Conservation (phyloP, 2,113 vertebrate genomes). For the Pseudopodoces humilis region DNA sequence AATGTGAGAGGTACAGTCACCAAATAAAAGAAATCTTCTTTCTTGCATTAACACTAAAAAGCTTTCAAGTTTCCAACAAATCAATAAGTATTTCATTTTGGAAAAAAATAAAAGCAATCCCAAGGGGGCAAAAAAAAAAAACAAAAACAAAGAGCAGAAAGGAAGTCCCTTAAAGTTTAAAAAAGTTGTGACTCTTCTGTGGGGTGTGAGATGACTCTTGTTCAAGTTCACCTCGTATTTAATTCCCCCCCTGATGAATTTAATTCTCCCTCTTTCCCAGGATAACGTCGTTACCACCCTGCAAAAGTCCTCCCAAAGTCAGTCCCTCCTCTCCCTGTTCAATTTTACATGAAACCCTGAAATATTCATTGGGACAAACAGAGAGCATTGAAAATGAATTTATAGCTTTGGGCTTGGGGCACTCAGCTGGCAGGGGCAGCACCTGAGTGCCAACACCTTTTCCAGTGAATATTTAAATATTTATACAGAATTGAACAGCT, state of each 20-base stretch:
- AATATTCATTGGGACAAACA: conserved; percentile 46
- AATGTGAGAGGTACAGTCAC: background rate
- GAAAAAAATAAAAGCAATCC: background rate
- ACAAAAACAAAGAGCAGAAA: background rate
- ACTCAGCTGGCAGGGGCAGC: background rate
- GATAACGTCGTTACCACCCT: background rate
- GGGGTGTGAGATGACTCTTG: background rate
- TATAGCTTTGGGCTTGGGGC: background rate
- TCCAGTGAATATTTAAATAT: conserved; percentile 23
- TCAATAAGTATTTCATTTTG: background rate
- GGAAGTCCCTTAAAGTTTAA: background rate
- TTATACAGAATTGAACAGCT: conserved; percentile 13
- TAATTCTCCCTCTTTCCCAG: background rate
- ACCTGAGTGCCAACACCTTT: background rate
- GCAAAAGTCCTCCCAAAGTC: background rate
- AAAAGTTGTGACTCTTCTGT: background rate
- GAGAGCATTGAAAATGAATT: background rate
- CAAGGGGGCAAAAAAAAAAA: background rate
- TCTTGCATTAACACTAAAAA: background rate
- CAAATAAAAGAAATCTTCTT: background rate
- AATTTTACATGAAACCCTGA: conserved; percentile 8
- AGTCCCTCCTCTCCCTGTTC: background rate
- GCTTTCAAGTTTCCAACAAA: background rate
- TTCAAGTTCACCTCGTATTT: background rate
- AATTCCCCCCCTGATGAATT: background rate